Evolutionary conservation across 2,888 invertebrate genomes (phyloP).

Genomic region (Thalpophila matura): DNA sequence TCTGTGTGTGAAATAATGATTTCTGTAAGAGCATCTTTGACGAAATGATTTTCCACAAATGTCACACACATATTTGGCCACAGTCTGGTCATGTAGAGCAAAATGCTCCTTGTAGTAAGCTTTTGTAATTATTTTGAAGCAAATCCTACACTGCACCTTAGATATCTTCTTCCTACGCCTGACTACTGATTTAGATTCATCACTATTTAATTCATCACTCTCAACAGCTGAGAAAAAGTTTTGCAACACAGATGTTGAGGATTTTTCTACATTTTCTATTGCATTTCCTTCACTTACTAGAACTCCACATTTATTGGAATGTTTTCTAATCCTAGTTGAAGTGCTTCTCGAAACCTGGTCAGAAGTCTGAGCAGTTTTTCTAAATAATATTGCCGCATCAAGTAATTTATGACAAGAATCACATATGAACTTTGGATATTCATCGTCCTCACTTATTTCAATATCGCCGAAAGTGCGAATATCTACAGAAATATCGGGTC

Average conservation of each 20-base stretch:
- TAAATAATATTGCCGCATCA: conserved; percentile 74
- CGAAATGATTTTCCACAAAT: conserved; percentile 79
- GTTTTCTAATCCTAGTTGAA: not conserved
- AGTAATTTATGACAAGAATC: conserved; percentile 75
- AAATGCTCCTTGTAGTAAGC: conserved; percentile 43
- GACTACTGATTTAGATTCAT: conserved; percentile 7
- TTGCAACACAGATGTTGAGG: conserved; percentile 22
- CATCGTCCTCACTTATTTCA: conserved; percentile 70
- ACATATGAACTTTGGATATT: conserved; percentile 77
- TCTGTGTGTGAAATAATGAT: conserved; percentile 75
- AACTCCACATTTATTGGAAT: not conserved
- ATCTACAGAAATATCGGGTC: conserved; percentile 11
- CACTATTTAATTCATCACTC: conserved; percentile 17
- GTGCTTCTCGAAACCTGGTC: conserved; percentile 64
- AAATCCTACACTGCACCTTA: conserved; percentile 40
- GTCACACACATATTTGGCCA: conserved; percentile 78
- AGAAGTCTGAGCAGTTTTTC: too few relatives aligned
- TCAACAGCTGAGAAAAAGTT: conserved; percentile 31
- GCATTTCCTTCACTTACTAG: conserved; percentile 2
- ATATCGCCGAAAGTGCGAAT: conserved; percentile 65
- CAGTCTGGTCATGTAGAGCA: conserved; percentile 77
- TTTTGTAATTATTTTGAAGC: conserved; percentile 47
- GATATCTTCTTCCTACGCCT: conserved; percentile 15
- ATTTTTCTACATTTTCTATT: conserved; percentile 4
- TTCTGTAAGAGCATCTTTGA: conserved; percentile 75